phyloP scores from a whole-genome alignment of 1,140 invertebrate genomes.

The Lineus longissimus region DNA sequence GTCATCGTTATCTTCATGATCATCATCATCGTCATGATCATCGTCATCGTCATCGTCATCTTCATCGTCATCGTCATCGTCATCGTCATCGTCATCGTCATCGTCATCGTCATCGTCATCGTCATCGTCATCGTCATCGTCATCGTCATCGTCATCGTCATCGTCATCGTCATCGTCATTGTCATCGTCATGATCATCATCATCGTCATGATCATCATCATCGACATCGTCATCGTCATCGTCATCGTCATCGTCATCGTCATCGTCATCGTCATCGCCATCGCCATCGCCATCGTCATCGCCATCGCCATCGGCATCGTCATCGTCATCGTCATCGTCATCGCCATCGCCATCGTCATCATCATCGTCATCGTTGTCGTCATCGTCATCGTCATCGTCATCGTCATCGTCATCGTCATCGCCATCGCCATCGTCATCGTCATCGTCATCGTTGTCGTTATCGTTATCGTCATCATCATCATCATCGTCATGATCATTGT shows the following conservation, averaged over 20 bases:
- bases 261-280: slow-evolving; percentile 19
- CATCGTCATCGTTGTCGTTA: neutral
- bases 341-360: slow-evolving; percentile 12
- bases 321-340: slow-evolving; percentile 13
- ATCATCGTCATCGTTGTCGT: slow-evolving; percentile 14
- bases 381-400: slow-evolving; percentile 2
- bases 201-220: slow-evolving; percentile 18
- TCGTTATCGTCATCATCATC: too few relatives aligned
- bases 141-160: too few relatives aligned
- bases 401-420: slow-evolving; percentile 8
- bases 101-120: slow-evolving; percentile 1
- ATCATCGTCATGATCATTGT: too few relatives aligned
- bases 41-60: too few relatives aligned
- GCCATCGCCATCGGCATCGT: slow-evolving; percentile 1
- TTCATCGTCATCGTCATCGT: neutral
- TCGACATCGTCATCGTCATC: slow-evolving; percentile 21
- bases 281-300: neutral
- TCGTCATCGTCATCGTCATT: too few relatives aligned
- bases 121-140: too few relatives aligned
- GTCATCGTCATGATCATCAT: too few relatives aligned
- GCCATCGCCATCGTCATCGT: neutral
- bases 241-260: slow-evolving; percentile 27
- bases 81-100: too few relatives aligned
- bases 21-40: too few relatives aligned
- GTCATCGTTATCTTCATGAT: too few relatives aligned